phyloP scores from a whole-genome alignment of 2,888 invertebrate species.

The Cephus pulcher region DNA sequence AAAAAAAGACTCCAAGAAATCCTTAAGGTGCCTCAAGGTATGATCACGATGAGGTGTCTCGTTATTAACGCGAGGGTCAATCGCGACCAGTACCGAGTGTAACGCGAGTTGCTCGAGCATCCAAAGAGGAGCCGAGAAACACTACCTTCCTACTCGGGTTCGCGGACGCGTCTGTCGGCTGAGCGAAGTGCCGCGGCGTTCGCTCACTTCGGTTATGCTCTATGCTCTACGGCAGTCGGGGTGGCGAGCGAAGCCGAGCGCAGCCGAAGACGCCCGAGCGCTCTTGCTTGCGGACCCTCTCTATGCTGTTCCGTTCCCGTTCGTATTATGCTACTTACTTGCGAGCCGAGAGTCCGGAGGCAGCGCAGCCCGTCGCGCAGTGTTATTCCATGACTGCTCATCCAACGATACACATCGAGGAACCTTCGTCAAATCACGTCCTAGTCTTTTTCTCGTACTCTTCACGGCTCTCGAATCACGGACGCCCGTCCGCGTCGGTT shows the following conservation, averaged over 20 bases:
- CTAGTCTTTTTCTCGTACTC: no score
- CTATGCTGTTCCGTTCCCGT: background rate
- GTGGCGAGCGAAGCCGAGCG: slow-evolving; percentile 2
- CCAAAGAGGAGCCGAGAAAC: slow-evolving; percentile 1
- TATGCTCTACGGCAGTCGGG: background rate
- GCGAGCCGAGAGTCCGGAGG: slow-evolving; percentile 6
- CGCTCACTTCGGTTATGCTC: slow-evolving; percentile 24
- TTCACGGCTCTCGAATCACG: no score
- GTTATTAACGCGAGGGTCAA: background rate
- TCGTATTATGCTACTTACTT: slow-evolving; percentile 1
- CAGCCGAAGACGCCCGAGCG: slow-evolving; percentile 43
- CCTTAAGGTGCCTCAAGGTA: background rate
- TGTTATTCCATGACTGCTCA: background rate
- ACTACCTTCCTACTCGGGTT: slow-evolving; percentile 48
- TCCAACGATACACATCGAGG: background rate
- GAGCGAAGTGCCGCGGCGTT: slow-evolving; percentile 53
- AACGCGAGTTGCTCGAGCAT: background rate
- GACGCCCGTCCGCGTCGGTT: background rate
- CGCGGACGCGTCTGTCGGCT: slow-evolving; percentile 64
- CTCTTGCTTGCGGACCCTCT: background rate
- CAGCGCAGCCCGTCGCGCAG: background rate
- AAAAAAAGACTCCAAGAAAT: background rate
- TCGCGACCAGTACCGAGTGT: background rate
- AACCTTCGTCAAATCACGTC: background rate
- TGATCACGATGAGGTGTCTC: background rate